phyloP scores from a whole-genome alignment of 1,140 invertebrate genomes.

The Drosophila lacteicornis region DNA sequence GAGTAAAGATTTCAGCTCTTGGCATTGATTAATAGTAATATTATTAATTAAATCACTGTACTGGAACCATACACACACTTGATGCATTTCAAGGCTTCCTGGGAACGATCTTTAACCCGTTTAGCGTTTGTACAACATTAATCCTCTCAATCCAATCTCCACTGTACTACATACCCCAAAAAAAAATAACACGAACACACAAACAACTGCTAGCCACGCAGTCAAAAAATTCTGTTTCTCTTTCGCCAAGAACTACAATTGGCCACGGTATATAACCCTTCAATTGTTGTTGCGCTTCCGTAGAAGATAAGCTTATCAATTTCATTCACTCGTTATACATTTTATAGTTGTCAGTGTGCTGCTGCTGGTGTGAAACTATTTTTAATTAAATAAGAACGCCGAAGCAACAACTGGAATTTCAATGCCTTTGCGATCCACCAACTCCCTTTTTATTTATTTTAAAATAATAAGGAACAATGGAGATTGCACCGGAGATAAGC shows the following conservation, averaged over 20 bases:
- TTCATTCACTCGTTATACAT: slow-evolving; percentile 38
- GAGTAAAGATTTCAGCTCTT: neutral
- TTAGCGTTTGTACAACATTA: neutral
- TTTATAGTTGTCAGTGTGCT: slow-evolving; percentile 50
- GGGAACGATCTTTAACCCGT: neutral
- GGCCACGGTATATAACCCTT: slow-evolving; percentile 1
- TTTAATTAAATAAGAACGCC: slow-evolving; percentile 15
- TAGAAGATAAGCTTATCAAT: slow-evolving; percentile 55
- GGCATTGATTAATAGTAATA: neutral
- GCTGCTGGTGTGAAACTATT: neutral
- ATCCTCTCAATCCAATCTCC: neutral
- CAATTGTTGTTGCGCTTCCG: slow-evolving; percentile 44
- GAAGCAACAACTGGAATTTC: neutral
- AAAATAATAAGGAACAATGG: neutral
- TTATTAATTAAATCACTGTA: neutral
- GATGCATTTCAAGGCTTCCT: too few relatives aligned
- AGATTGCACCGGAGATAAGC: neutral
- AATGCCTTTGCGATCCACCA: neutral
- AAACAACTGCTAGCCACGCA: slow-evolving; percentile 54
- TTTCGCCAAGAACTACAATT: slow-evolving; percentile 13
- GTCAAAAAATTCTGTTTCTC: slow-evolving; percentile 53
- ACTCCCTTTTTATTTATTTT: neutral
- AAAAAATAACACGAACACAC: slow-evolving; percentile 23
- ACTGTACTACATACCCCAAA: slow-evolving; percentile 31
- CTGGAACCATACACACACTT: neutral